phyloP scores from a whole-genome alignment of 2,888 invertebrate genomes.

The Oscheius onirici region DNA sequence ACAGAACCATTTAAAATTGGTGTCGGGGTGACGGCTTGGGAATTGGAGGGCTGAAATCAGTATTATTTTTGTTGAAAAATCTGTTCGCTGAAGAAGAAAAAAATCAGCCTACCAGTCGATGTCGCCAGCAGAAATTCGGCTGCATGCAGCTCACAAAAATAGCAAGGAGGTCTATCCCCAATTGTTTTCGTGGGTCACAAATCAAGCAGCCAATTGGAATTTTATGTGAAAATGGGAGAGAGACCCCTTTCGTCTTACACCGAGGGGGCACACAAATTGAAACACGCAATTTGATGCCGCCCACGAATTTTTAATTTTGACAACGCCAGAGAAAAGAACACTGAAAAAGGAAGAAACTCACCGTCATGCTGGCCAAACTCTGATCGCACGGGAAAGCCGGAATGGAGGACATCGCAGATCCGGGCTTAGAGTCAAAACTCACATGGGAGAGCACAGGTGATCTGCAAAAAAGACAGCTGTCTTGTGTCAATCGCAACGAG shows the following conservation, averaged over 20 bases:
- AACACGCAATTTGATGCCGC: neutral
- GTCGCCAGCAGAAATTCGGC: too few relatives aligned
- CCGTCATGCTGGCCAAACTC: constrained; percentile 21
- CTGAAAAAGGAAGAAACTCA: neutral
- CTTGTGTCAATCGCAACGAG: neutral
- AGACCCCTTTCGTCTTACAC: too few relatives aligned
- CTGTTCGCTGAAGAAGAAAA: neutral
- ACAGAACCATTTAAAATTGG: constrained; percentile 22
- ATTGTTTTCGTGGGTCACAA: neutral
- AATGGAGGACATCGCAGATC: constrained; percentile 45
- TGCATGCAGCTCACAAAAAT: too few relatives aligned
- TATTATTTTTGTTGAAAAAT: neutral
- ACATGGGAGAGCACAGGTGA: constrained; percentile 34
- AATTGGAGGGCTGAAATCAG: constrained; percentile 22
- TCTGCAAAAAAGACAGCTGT: constrained; percentile 26
- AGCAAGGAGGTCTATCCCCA: neutral
- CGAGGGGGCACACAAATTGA: too few relatives aligned
- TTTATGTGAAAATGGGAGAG: too few relatives aligned
- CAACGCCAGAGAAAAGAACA: neutral
- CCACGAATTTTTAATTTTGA: neutral
- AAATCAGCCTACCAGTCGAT: neutral
- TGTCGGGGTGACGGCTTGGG: constrained; percentile 37
- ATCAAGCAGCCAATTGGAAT: too few relatives aligned
- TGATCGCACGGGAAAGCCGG: constrained; percentile 37
- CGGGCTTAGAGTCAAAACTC: constrained; percentile 38